Conservation (phyloP, 1,140 invertebrate species). For the Leptinotarsa defecta region DNA sequence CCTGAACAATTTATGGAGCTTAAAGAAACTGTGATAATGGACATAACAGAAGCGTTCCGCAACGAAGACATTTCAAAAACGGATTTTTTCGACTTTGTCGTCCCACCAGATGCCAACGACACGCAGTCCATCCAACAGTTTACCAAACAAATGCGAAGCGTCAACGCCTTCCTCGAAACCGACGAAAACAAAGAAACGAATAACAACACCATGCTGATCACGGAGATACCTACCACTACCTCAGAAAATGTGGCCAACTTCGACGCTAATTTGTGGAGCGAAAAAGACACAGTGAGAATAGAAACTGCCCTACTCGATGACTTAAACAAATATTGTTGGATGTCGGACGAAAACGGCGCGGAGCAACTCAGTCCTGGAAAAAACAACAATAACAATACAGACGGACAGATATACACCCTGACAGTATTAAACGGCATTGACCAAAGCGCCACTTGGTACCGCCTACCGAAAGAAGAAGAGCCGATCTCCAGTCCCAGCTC, state of each 20-base stretch:
- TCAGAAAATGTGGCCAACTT: slow-evolving; percentile 57
- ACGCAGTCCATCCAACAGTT: slow-evolving; percentile 65
- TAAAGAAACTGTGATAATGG: slow-evolving; percentile 63
- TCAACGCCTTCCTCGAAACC: slow-evolving; percentile 64
- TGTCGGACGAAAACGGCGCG: slow-evolving; percentile 61
- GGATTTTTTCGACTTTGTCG: slow-evolving; percentile 86
- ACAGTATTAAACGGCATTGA: slow-evolving; percentile 68
- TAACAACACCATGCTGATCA: slow-evolving; percentile 63
- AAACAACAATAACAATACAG: slow-evolving; percentile 57
- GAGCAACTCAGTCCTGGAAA: slow-evolving; percentile 60
- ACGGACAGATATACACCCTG: slow-evolving; percentile 69
- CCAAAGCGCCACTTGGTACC: slow-evolving; percentile 59
- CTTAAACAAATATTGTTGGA: slow-evolving; percentile 80
- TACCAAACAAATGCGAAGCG: slow-evolving; percentile 66
- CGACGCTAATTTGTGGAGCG: slow-evolving; percentile 73
- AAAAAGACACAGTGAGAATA: slow-evolving; percentile 70
- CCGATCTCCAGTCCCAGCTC: slow-evolving; percentile 65
- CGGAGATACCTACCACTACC: slow-evolving; percentile 53
- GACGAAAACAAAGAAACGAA: slow-evolving; percentile 70
- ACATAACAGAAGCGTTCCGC: slow-evolving; percentile 78
- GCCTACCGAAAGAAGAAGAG: slow-evolving; percentile 58
- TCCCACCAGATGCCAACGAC: slow-evolving; percentile 71
- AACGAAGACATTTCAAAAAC: slow-evolving; percentile 75
- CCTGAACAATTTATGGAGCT: slow-evolving; percentile 42
- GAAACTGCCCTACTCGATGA: slow-evolving; percentile 77